Conservation (phyloP, 2,113 vertebrate species). For the Hippotragus niger region DNA sequence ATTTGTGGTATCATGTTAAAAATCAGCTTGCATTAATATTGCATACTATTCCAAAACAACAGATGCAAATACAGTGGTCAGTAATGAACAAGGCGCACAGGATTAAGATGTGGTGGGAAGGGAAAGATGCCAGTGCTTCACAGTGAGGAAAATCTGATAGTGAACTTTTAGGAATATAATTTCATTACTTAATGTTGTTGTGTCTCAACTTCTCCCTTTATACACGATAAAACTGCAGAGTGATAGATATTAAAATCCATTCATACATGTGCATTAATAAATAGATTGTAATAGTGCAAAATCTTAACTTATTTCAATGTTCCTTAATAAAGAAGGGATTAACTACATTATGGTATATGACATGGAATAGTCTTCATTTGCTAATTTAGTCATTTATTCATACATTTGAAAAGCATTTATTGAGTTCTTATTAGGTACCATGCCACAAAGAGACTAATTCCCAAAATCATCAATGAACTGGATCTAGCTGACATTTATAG, state of each 20-base stretch:
- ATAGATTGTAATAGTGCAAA: not conserved
- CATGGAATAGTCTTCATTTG: not conserved
- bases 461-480: not conserved
- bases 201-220: not conserved
- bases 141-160: not conserved
- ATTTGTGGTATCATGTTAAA: not conserved
- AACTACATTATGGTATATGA: not conserved
- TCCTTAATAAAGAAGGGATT: not conserved
- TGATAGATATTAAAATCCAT: not conserved
- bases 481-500: not conserved
- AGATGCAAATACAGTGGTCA: not conserved
- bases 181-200: not conserved
- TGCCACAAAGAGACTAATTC: not conserved
- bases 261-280: not conserved
- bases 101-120: not conserved
- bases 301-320: not conserved
- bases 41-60: not conserved
- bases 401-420: conserved; percentile 3
- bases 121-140: not conserved
- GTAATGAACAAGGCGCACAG: not conserved
- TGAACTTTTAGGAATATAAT: not conserved
- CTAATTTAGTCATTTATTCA: not conserved
- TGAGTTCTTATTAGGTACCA: not conserved
- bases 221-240: not conserved
- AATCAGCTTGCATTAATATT: conserved; percentile 20